These are phyloP conservation scores for Idaea biselata DNA, from an alignment of 2,888 invertebrate species.

Conservation along the genomic window DNA sequence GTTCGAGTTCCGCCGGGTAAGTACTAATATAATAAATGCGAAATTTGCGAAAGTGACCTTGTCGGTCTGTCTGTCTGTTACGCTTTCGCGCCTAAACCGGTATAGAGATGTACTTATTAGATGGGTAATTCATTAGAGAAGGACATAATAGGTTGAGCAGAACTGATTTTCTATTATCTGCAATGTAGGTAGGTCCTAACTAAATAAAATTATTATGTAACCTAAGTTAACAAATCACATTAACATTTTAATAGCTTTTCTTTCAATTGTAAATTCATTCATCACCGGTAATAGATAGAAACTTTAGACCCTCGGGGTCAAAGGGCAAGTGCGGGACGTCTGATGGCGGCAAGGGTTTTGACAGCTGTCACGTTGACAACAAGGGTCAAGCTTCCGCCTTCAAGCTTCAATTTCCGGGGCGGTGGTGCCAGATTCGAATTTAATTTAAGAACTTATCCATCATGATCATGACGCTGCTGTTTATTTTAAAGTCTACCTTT, in stretches of 20 bases:
- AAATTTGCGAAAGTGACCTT: no score
- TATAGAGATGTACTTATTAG: no score
- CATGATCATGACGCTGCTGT: conserved; percentile 30
- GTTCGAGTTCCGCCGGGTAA: no score
- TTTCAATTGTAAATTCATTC: conserved; percentile 1
- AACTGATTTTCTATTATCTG: no score
- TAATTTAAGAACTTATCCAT: conserved; percentile 49
- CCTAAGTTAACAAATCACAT: neutral
- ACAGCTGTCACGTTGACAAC: conserved; percentile 65
- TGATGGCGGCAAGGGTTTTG: conserved; percentile 53
- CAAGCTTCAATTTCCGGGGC: conserved; percentile 71
- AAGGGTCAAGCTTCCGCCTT: conserved; percentile 62
- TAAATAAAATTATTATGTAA: conserved; percentile 2
- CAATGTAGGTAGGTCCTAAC: neutral
- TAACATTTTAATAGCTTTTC: neutral
- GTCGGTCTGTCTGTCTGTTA: no score
- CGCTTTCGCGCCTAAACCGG: no score
- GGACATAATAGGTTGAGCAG: no score
- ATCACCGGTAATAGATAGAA: neutral
- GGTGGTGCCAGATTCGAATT: conserved; percentile 63
- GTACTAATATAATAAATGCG: no score
- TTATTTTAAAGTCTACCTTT: neutral
- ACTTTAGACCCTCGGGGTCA: conserved; percentile 14
- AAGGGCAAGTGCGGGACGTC: conserved; percentile 24
- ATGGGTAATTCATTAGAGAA: no score